Base-by-base conservation (phyloP, 2,888 invertebrate species). In the Digitonthophagus gazella region DNA sequence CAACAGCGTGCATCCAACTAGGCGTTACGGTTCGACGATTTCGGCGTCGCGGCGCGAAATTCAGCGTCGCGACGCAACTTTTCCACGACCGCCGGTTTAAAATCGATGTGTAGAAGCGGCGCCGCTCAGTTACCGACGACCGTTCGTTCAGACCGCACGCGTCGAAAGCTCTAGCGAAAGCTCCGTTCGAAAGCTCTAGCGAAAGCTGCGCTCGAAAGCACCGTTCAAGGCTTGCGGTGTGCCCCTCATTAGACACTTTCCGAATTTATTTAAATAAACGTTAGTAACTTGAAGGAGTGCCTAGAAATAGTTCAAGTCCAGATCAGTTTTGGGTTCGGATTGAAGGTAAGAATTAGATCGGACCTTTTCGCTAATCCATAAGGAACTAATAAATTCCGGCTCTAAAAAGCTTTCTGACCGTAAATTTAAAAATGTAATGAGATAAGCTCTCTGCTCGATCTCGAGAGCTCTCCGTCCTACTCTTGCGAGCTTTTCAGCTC, bases 21-120 rank as follows among this genome's bases (percentile, higher is more conserved):
- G 69, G 67, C 70, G 70, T 68, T 65, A 70, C 67, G 66, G 68
- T 70, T 66, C 65, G 65, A 18, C 61, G 61, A 20, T 61, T 61
- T 16, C 15, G 20, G 61, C 15, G 61, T 61, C 20, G 61, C 19
- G 19, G 61, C 61, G 61, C 61, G 20, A 19, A 61, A 20, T 18
- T 44, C 28, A 11, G 28, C 28, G 28, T 44, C 28, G 28, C 54
- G 44, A 76, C 73, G 74, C 68, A 69, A 67, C 69, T 73, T 73
- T 75, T 75, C 65, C 70, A 18, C 61, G 61, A 18, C 18, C 61
- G 61, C 61, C 19, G 74, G 76, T 79, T 80, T 80, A 80, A 80
- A 80, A 80, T 80, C 80, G 80, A 80, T 80, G 80, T 73, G 75
- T 75, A 77, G 77, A 76, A 74, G 74, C 75, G 73, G 75, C 75